Evolutionary conservation across 2,888 invertebrate species (phyloP).

Genomic region (Dorcus hopei): DNA sequence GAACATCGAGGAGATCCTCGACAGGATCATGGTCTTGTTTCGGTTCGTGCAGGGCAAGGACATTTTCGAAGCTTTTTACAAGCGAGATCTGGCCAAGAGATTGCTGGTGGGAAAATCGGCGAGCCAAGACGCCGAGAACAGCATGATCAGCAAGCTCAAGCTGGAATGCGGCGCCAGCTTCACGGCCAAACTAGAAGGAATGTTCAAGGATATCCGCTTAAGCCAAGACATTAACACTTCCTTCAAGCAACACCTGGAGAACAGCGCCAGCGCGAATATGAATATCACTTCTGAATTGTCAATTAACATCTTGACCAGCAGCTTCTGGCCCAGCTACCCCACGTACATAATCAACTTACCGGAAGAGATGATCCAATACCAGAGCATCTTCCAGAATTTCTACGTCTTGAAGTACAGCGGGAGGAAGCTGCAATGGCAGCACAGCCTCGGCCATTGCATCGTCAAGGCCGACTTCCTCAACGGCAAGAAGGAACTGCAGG

Average conservation of each 20-base stretch:
- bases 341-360: conserved; percentile 86
- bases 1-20: conserved; percentile 86
- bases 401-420: conserved; percentile 95
- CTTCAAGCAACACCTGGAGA: conserved; percentile 72
- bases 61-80: conserved; percentile 98
- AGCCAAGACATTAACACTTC: conserved; percentile 91
- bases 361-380: conserved; percentile 80
- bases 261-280: conserved; percentile 28
- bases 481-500: conserved; percentile 90
- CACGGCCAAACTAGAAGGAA: conserved; percentile 96
- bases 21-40: conserved; percentile 97
- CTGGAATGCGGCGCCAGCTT: conserved; percentile 98
- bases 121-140: conserved; percentile 97
- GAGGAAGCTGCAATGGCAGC: conserved; percentile 96
- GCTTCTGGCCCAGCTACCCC: conserved; percentile 96
- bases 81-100: conserved; percentile 95
- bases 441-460: conserved; percentile 91
- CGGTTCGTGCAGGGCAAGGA: conserved; percentile 98
- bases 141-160: conserved; percentile 95
- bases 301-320: conserved; percentile 93
- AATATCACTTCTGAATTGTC: conserved; percentile 70
- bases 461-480: conserved; percentile 80
- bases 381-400: conserved; percentile 92
- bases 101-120: conserved; percentile 94
- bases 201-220: conserved; percentile 99